Evolutionary conservation across 2,888 invertebrate genomes (phyloP).

Genomic region (Dryococelus australis): DNA sequence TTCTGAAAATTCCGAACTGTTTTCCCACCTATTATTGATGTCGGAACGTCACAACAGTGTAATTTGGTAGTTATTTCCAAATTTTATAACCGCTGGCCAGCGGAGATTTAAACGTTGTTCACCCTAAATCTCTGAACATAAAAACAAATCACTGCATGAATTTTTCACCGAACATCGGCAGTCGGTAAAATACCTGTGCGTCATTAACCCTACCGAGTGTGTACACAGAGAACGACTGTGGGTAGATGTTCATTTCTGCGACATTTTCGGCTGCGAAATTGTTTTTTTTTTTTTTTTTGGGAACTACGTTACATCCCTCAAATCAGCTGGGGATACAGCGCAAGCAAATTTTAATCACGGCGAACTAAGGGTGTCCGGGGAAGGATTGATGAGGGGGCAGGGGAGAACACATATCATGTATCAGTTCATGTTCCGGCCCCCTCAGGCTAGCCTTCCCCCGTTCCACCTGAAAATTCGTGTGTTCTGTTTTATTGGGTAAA

Average conservation of each 20-base stretch:
- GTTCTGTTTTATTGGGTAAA: conserved; percentile 16
- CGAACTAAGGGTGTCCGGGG: not conserved
- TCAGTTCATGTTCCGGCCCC: conserved; percentile 1
- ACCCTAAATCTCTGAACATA: too few species aligned
- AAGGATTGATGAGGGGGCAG: not conserved
- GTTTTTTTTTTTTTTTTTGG: not conserved
- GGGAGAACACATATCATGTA: not conserved
- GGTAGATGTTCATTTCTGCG: not conserved
- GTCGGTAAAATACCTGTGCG: too few species aligned
- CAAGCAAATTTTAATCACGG: conserved; percentile 3
- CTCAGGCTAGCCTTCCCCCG: not conserved
- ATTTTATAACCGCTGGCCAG: too few species aligned
- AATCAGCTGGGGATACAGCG: not conserved
- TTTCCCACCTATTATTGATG: too few species aligned
- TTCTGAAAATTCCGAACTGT: too few species aligned
- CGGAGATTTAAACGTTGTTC: too few species aligned
- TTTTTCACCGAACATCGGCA: too few species aligned
- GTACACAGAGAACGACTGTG: not conserved
- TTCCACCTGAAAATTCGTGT: not conserved
- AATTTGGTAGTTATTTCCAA: too few species aligned
- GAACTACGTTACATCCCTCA: conserved; percentile 1
- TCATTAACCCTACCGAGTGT: too few species aligned
- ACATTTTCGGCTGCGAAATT: not conserved
- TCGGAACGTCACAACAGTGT: too few species aligned
- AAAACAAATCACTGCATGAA: too few species aligned